Evolutionary conservation across 2,113 vertebrate species (phyloP), one percentile per base, ranked within the genome.

Genomic region (Asarcornis scutulata): DNA sequence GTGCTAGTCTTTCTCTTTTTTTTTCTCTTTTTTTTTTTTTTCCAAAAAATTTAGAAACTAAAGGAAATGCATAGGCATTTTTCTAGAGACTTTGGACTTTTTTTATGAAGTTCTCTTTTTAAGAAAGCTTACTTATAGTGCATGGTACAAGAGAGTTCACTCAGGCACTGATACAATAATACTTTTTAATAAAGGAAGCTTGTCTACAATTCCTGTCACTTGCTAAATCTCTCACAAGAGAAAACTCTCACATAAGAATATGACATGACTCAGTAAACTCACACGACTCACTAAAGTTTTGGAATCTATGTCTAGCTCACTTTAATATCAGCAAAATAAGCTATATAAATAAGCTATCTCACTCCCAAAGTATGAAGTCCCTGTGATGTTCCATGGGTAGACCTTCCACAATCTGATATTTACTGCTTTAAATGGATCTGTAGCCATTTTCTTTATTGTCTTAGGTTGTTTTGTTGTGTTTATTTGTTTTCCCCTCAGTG

Each of bases 401-500:
- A 42, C 15, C 4, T 46, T 48, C 44, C 40, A 64, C 15, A 44
- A 10, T 59, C 23, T 56, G 18, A 34, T 71, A 75, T 62, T 91
- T 75, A 38, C 40, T 42, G 22, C 5, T 62, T 69, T 60, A 58
- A 53, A 67, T 46, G 31, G 12, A 5, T 40, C 12, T 69, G 40
- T 8, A 20, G 11, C 29, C 82, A 46, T 6, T 40, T 20, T 36
- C 7, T 17, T 74, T 59, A 59, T 21, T 68, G 29, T 17, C 11
- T 11, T 5, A 21, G 31, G 31, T 9, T 4, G 5, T 5, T 32
- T n/a, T 17, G 32, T 5, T 17, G 46, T 27, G 18, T 38, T 22
- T 7, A 17, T 14, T n/a, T n/a, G 42, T 17, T 7, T 17, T 23
- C 10, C 11, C 5, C 1, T 1, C 56, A 12, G 11, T 22, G 18